Base-by-base conservation (phyloP, 2,888 invertebrate genomes). In the Pandemis heparana region DNA sequence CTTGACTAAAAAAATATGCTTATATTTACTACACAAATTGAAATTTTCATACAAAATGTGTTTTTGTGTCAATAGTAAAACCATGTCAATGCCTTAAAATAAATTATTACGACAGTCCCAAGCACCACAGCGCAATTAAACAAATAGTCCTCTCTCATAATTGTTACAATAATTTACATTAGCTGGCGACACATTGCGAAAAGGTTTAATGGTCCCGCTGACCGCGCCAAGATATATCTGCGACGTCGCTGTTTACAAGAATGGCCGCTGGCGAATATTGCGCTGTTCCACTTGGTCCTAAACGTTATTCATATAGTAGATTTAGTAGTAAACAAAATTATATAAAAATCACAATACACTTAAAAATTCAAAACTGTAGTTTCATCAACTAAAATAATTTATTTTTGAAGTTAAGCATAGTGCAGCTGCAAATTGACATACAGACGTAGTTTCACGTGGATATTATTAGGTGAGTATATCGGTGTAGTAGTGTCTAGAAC, bases 191-290 rank as follows among this genome's bases (percentile, higher is more conserved):
- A 78, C 78, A 80, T 81, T 80, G 80, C 80, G 76, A 82, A 81
- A 82, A 83, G 85, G 84, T 84, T 85, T 83, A 85, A 83, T 80
- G 83, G 79, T 78, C 79, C 83, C 78, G 80, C 85, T 90, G 91
- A 90, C 92, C 92, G 87, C 89, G 83, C 84, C 82, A 87, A 92
- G 92, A 93, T 93, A 93, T 92, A 93, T 92, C 91, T 86, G 89
- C 87, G 88, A 87, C 85, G 82, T 88, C 87, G 89, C 89, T 91
- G 91, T 92, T 92, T 89, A 91, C 92, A 94, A 94, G 93, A 92
- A 92, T 91, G 88, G 88, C 80, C 79, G 79, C 80, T 85, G 85
- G 89, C 86, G 88, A 89, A 89, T 89, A 88, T 85, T 78, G 82
- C 48, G 53, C 16, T 77, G 78, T 78, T 89, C 85, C 79, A 76